Evolutionary conservation across 35 echinoderm and acorn worm species (phyloP).

Genomic region (Chiridota heheva): DNA sequence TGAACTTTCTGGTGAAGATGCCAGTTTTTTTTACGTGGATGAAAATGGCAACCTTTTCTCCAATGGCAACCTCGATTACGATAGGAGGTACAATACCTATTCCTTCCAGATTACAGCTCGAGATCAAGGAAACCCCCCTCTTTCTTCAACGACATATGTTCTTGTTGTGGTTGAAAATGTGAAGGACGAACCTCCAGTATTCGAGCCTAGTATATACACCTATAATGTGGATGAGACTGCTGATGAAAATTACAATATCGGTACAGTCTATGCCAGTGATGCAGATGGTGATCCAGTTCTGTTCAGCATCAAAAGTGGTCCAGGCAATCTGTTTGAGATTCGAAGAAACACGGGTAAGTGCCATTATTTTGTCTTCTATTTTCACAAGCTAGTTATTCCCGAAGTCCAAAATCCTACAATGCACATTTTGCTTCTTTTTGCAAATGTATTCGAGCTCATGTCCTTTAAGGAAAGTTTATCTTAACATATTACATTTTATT

Average conservation of each 20-base stretch:
- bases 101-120: conserved; percentile 29
- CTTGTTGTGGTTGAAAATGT: conserved; percentile 40
- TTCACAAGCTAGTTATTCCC: not conserved
- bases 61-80: conserved; percentile 32
- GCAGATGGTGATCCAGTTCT: conserved; percentile 62
- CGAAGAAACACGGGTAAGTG: conserved; percentile 63
- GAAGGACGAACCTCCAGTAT: conserved; percentile 71
- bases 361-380: not conserved
- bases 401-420: not conserved
- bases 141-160: conserved; percentile 33
- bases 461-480: not conserved
- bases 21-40: conserved; percentile 54
- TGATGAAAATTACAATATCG: conserved; percentile 51
- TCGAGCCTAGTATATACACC: conserved; percentile 52
- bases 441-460: not conserved
- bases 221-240: conserved; percentile 88
- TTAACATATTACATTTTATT: not conserved
- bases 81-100: conserved; percentile 23
- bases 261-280: conserved; percentile 91
- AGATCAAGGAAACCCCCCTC: conserved; percentile 32
- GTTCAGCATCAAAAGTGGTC: conserved; percentile 43
- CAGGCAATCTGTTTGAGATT: conserved; percentile 51
- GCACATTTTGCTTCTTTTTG: too few species aligned
- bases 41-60: conserved; percentile 37
- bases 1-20: conserved; percentile 44